Evolutionary conservation across 2,888 invertebrate genomes (phyloP).

Genomic region (Catocala fraxini): DNA sequence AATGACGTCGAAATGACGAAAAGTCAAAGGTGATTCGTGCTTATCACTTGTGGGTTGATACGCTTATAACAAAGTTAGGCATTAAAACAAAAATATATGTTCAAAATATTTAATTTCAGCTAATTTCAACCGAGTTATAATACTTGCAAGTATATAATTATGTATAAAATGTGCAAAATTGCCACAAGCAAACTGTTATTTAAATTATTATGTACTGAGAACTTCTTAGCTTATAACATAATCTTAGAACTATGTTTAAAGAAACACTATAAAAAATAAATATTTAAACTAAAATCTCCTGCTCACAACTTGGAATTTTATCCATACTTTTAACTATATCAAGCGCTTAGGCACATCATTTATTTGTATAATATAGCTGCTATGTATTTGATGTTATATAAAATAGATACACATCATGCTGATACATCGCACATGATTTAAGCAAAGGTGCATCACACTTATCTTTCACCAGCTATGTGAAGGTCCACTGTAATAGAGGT

Average conservation of each 20-base stretch:
- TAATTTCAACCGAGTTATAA: constrained; percentile 28
- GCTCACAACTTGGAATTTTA: constrained; percentile 40
- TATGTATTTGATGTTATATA: constrained; percentile 11
- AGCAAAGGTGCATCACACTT: no score
- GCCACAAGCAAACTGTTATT: constrained; percentile 38
- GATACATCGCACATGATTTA: no score
- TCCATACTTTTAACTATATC: constrained; percentile 47
- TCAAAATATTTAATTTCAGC: constrained; percentile 51
- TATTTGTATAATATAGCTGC: constrained; percentile 39
- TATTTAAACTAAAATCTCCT: constrained; percentile 37
- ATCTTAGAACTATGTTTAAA: constrained; percentile 42
- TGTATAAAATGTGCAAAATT: constrained; percentile 53
- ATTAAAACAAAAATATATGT: constrained; percentile 4
- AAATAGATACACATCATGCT: no score
- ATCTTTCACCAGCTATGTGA: no score
- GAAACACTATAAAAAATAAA: constrained; percentile 49
- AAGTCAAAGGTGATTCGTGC: no score
- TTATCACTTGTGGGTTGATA: no score
- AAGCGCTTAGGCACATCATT: constrained; percentile 50
- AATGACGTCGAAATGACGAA: no score
- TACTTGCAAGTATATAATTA: constrained; percentile 25
- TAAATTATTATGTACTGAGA: constrained; percentile 35
- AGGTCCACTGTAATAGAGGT: no score
- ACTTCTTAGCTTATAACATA: constrained; percentile 43
- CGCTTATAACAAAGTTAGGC: no score